Evolutionary conservation across 2,888 invertebrate genomes (phyloP).

Genomic region (Strigamia crassipes): DNA sequence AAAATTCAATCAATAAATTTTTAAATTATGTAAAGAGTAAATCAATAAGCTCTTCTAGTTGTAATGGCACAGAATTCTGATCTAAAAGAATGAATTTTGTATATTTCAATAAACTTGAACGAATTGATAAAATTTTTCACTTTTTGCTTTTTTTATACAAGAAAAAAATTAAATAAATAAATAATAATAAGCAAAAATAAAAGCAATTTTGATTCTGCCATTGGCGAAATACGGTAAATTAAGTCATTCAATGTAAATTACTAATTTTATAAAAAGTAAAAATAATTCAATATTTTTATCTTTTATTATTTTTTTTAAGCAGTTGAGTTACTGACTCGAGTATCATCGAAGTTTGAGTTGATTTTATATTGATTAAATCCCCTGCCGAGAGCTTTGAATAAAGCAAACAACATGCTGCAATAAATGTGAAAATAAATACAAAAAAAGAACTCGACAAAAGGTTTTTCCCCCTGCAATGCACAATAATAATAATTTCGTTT

Average conservation of each 20-base stretch:
- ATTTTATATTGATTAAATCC: not conserved
- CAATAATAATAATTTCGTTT: too few relatives aligned
- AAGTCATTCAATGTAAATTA: not conserved
- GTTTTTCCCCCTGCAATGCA: not conserved
- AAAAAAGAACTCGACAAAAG: not conserved
- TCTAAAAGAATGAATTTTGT: not conserved
- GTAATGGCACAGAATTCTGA: not conserved
- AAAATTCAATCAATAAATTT: constrained; percentile 1
- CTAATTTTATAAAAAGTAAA: not conserved
- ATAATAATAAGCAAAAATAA: not conserved
- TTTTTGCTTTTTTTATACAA: too few relatives aligned
- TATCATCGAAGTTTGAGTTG: not conserved
- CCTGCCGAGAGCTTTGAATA: not conserved
- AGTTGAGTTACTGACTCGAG: not conserved
- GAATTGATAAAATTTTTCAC: not conserved
- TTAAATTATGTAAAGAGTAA: constrained; percentile 21
- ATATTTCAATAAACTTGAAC: not conserved
- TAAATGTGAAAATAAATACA: not conserved
- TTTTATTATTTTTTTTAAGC: not conserved
- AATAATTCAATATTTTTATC: too few relatives aligned
- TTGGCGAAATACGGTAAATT: not conserved
- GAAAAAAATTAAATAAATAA: not conserved
- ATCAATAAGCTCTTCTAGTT: not conserved
- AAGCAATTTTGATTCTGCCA: not conserved
- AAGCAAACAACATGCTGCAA: not conserved